Base-by-base conservation (phyloP, 2,113 vertebrate genomes). In the Semnornis frantzii region DNA sequence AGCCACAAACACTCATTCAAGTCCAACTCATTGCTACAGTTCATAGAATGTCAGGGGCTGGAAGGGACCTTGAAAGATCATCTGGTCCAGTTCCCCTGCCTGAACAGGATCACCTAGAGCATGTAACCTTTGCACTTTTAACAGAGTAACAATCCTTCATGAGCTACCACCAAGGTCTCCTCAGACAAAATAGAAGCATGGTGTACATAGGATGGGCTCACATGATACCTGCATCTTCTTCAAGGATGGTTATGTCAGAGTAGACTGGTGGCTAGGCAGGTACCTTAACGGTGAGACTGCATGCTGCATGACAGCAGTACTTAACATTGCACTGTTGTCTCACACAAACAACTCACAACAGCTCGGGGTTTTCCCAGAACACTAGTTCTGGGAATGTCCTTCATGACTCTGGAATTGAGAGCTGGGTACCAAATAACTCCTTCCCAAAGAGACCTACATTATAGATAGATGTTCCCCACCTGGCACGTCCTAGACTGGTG, bases 301-400 rank as follows among this genome's bases (percentile, higher is more conserved):
- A 58, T 0, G 1, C n/a, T 62, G 5, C 37, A n/a, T 1, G 2
- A 9, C 0, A 2, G n/a, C 64, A 80, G 18, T 37, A 64, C 34
- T 66, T 77, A 12, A 80, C 5, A 6, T 54, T 62, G 71, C 44
- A 7, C 55, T 75, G 57, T 7, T 17, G 7, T 63, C 79, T 79
- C 92, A 92, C 90, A 81, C 75, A 71, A 92, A 7, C 44, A 71
- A 78, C 33, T 77, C 3, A 8, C 60, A 91, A 57, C 52, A 75
- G 15, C 54, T 74, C 37, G 57, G 66, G 74, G 28, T 46, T 85
- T 91, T 81, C 31, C 57, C 82, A 83, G 69, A 85, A 72, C 25
- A 46, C 69, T 30, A 52, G n/a, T 37, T 73, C 73, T 50, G 39
- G 34, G n/a, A 72, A 80, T 17, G 24, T 16, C 46, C 31, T 65